A percentile compares a stretch with the other conserved stretches of the same genome.
phyloP scores from a whole-genome alignment of 2,888 invertebrate genomes.

The Pandemis corylana region DNA sequence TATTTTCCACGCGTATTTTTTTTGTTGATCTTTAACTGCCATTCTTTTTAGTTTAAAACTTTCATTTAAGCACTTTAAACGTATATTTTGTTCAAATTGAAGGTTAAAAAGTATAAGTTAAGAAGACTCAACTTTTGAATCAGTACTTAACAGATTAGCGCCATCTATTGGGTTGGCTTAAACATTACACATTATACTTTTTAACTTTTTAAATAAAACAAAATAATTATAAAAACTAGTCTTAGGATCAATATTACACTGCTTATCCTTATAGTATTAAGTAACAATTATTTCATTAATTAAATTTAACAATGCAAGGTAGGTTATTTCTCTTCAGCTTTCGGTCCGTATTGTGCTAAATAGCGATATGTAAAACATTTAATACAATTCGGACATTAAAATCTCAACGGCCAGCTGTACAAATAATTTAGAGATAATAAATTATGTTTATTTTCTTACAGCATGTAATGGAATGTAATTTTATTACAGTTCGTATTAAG shows the following conservation, averaged over 20 bases:
- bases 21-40: constrained; percentile 58
- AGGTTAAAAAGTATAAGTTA: not conserved
- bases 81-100: constrained; percentile 6
- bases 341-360: constrained; percentile 1
- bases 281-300: constrained; percentile 51
- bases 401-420: constrained; percentile 1
- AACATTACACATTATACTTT: not conserved
- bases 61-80: constrained; percentile 17
- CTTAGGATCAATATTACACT: constrained; percentile 54
- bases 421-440: constrained; percentile 11
- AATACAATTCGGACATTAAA: not conserved
- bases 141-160: not conserved
- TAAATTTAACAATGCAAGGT: constrained; percentile 42
- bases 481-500: constrained; percentile 5
- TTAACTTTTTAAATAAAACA: not conserved
- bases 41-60: constrained; percentile 43
- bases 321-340: constrained; percentile 8
- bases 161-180: not conserved
- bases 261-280: constrained; percentile 25
- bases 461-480: constrained; percentile 12
- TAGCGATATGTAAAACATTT: not conserved
- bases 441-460: constrained; percentile 8
- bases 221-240: constrained; percentile 52
- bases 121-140: not conserved
- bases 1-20: constrained; percentile 43